phyloP scores from a whole-genome alignment of 2,113 vertebrate species.

The Ameiurus melas region DNA sequence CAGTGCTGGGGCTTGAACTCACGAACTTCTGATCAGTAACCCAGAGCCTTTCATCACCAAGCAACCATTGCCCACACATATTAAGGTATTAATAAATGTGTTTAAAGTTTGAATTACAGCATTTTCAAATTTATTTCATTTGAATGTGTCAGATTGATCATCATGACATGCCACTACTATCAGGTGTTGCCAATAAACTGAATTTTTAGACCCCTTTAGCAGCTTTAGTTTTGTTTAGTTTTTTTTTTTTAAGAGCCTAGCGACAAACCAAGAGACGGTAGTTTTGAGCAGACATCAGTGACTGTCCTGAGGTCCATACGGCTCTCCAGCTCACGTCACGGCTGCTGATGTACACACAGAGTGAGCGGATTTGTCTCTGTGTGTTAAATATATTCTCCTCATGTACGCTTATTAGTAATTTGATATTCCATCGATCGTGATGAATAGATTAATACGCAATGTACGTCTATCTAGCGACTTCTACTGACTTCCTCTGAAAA shows the following conservation, averaged over 20 bases:
- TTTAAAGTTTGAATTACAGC: not conserved
- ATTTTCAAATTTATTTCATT: not conserved
- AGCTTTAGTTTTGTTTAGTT: too few relatives aligned
- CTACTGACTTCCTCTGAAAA: not conserved
- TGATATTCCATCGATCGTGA: not conserved
- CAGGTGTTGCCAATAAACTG: not conserved
- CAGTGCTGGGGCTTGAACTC: too few relatives aligned
- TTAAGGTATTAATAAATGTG: too few relatives aligned
- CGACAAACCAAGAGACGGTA: not conserved
- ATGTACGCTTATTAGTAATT: not conserved
- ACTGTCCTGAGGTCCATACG: not conserved
- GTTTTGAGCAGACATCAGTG: not conserved
- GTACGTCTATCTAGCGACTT: not conserved
- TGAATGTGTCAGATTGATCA: not conserved
- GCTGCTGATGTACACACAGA: not conserved
- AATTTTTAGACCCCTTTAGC: not conserved
- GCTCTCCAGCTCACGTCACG: not conserved
- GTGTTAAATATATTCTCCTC: not conserved
- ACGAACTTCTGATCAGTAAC: too few relatives aligned
- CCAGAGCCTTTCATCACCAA: too few relatives aligned
- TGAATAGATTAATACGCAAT: not conserved
- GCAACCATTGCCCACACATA: too few relatives aligned
- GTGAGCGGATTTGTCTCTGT: not conserved
- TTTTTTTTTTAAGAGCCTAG: too few relatives aligned
- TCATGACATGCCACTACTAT: not conserved